Evolutionary conservation across 2,113 vertebrate species (phyloP), one percentile per base, ranked within the genome.

Genomic region (Oreotrochilus melanogaster): DNA sequence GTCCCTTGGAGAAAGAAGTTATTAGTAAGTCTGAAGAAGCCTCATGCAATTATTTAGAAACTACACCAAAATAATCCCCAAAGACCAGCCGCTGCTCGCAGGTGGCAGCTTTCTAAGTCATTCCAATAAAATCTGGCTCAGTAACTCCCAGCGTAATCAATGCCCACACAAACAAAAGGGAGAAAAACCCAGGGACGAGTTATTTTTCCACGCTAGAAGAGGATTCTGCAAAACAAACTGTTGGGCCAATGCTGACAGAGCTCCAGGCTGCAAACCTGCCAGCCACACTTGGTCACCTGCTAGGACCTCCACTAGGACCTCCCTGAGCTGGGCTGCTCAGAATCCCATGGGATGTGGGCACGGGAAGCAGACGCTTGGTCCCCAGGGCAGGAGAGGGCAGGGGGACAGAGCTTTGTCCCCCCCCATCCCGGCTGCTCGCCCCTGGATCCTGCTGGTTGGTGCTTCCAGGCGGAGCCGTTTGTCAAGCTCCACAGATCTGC

Each of bases 101-200:
- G 90, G 92, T 94, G 74, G 81, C 80, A 88, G 86, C 65, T 89
- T 92, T 93, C 89, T 70, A 86, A 92, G 74, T 62, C 81, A 75
- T 64, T 75, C 71, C 78, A 83, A 74, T 91, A 83, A 92, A 93
- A 95, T 60, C 84, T 78, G 85, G 78, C 89, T 90, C 72, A 54
- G 88, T 78, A 78, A 90, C 57, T 88, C 88, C 74, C 78, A 86
- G 86, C 0, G 0, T 76, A 94, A 88, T 71, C 62, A 58, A 72
- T 91, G 94, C 88, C 95, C 91, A 76, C 73, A 89, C 78, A 93
- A 96, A 91, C 45, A 89, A 81, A 83, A 25, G 22, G 70, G 73
- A 75, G 3, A 76, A 79, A 82, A 86, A 85, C 6, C 1, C 10
- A 93, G 65, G 64, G 48, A 58, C 27, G 51, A 91, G 69, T 16